Evolutionary conservation across 2,888 invertebrate genomes (phyloP), one percentile per base, ranked within the genome.

Genomic region (Trichacis sp.): DNA sequence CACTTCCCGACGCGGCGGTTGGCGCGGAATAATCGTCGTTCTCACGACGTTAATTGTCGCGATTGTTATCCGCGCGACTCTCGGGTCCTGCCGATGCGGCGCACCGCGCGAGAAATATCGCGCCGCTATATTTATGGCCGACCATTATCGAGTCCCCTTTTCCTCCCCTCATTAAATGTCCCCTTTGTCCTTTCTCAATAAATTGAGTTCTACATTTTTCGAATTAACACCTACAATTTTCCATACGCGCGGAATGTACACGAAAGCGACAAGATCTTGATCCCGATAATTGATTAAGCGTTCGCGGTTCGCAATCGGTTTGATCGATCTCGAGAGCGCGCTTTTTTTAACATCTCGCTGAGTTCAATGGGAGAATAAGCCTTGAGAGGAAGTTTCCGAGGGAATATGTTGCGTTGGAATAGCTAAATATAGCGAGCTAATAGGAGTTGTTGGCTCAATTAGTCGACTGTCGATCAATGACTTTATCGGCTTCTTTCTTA

Each of bases 41-140:
- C 77, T 72, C 78, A 74, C 75, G 77, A 73, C 73, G 72, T 75
- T 70, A 79, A 81, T 81, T 81, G 79, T 79, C 75, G 72, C 73
- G 79, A 79, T 80, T 73, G 75, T 81, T 80, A 79, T 79, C 79
- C 72, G 59, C 54, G 61, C 63, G 17, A 17, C 42, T 18, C 17
- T 36, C 15, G 29, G 55, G 51, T 45, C 52, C 62, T 56, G 59
- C 61, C 61, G 54, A 52, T 58, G 52, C 51, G 46, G 51, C 43
- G 45, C 48, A 51, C 48, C 43, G 45, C 48, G 54, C 48, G 54
- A 57, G 57, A 63, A 64, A 59, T 54, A 59, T 53, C 15, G 62
- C 63, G 49, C 46, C 53, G 53, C 57, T 50, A 65, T 24, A 24
- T 65, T 65, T 61, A 65, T 61, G 40, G 51, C 52, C 48, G 19